phyloP scores from a whole-genome alignment of 2,888 invertebrate genomes.

The Plebejus anna region DNA sequence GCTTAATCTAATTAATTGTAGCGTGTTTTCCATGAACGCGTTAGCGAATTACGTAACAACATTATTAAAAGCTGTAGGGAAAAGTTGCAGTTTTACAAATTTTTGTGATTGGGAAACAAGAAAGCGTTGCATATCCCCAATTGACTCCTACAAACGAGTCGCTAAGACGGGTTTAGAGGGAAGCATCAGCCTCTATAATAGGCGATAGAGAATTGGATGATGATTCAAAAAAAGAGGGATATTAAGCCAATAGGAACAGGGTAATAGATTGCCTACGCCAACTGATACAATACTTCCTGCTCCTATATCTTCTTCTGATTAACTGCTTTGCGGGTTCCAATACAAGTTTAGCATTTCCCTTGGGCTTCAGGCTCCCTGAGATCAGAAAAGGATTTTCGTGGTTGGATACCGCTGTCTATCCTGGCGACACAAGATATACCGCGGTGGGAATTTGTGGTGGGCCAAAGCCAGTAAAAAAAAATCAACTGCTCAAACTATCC shows the following conservation, averaged over 20 bases:
- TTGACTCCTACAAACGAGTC: too few relatives aligned
- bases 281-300: not conserved
- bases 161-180: too few relatives aligned
- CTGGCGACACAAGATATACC: too few relatives aligned
- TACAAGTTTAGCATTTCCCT: too few relatives aligned
- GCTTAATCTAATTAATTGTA: conserved; percentile 8
- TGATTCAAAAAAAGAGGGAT: not conserved
- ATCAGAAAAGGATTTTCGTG: too few relatives aligned
- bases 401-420: too few relatives aligned
- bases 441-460: too few relatives aligned
- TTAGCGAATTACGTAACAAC: not conserved
- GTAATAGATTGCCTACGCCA: not conserved
- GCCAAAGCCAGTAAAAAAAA: too few relatives aligned
- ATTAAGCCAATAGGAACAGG: not conserved
- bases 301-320: too few relatives aligned
- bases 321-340: too few relatives aligned
- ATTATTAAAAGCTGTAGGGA: not conserved
- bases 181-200: not conserved
- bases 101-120: not conserved
- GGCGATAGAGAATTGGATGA: not conserved
- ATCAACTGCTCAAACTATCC: not conserved
- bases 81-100: not conserved
- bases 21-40: not conserved
- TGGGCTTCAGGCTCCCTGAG: too few relatives aligned
- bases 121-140: too few relatives aligned